Evolutionary conservation across 2,113 vertebrate genomes (phyloP), one percentile per base, ranked within the genome.

Genomic region (Tauraco erythrolophus): DNA sequence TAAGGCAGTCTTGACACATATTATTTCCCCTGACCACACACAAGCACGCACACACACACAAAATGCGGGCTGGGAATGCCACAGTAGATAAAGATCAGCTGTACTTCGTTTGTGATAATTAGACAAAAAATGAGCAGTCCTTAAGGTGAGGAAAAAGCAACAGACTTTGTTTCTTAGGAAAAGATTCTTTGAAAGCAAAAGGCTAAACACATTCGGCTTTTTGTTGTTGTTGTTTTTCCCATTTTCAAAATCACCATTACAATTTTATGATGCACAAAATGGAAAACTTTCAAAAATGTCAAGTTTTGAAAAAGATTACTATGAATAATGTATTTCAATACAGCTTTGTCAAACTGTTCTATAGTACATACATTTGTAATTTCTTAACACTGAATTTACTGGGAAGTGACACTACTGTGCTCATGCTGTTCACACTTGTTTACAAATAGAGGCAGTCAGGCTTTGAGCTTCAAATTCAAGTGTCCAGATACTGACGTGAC

Each of bases 301-400:
- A 96, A 86, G 89, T 95, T 98, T 97, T 95, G 89, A 97, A 96
- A 98, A 91, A 97, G 98, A 97, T 97, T 96, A 94, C 97, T 88
- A 97, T 99, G 98, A 99, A 98, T 99, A 98, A 98, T 98, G 98
- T 94, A 98, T 99, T 75, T 85, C 74, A 80, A 95, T 94, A 97
- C 86, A 94, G 97, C 96, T 94, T 98, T 95, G 97, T 98, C 98
- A 97, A 98, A 98, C 94, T 87, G 27, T 96, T 94, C 93, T 86
- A 97, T 87, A 71, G 93, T 92, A 96, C 97, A 97, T 97, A 94
- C 84, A 96, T 97, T 97, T 98, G 98, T 98, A 98, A 98, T 98
- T 98, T 98, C 97, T 97, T 96, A 97, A 97, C 97, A 94, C 76
- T 98, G 98, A 97, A 97, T 98, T 98, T 98, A 97, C 98, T 95